Evolutionary conservation across 2,888 invertebrate genomes (phyloP).

Genomic region (Agapostemon virescens): DNA sequence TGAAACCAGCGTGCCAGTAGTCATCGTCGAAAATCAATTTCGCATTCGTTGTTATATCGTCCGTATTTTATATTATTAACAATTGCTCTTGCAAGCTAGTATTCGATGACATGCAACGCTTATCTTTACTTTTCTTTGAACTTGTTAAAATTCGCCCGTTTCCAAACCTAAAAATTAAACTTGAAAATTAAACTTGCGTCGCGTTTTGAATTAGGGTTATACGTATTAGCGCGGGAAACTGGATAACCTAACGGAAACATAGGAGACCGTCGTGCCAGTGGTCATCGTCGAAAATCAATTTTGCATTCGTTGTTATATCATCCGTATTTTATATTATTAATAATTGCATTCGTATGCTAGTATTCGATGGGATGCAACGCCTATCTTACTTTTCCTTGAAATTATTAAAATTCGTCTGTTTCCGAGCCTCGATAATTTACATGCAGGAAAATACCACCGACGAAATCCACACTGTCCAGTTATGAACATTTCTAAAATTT

Average conservation of each 20-base stretch:
- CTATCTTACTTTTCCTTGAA: conserved; percentile 10
- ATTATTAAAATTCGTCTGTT: neutral
- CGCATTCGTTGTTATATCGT: neutral
- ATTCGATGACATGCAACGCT: neutral
- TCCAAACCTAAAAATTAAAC: too few species aligned
- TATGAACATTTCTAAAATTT: conserved; percentile 31
- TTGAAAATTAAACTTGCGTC: neutral
- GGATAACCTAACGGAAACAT: neutral
- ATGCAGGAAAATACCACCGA: neutral
- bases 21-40: neutral
- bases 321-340: neutral
- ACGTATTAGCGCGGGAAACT: neutral
- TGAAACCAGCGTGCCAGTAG: neutral
- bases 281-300: neutral
- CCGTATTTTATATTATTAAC: neutral
- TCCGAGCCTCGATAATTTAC: neutral
- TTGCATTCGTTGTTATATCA: neutral
- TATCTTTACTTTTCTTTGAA: too few species aligned
- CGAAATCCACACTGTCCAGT: neutral
- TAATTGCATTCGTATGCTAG: neutral
- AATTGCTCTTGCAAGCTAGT: neutral
- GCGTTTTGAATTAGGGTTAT: neutral
- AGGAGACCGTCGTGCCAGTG: neutral
- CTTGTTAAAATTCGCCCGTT: too few species aligned
- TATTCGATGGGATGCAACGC: neutral